Evolutionary conservation across 2,113 vertebrate species (phyloP).

Genomic region (Typhlomys cinereus): DNA sequence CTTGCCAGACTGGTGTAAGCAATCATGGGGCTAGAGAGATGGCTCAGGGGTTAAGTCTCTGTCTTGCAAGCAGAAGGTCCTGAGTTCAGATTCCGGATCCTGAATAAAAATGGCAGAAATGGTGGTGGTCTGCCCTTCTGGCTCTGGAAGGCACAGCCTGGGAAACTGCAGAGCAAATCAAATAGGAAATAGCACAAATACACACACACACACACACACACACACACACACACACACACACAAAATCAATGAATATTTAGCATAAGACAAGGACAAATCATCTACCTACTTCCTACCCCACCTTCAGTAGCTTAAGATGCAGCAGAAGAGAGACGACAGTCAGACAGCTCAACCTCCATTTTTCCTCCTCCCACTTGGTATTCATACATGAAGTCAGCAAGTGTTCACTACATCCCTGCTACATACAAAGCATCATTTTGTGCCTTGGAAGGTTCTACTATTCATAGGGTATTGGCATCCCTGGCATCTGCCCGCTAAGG

Average conservation of each 20-base stretch:
- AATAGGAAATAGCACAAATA: not conserved
- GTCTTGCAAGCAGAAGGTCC: too few relatives aligned
- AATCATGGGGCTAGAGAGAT: too few relatives aligned
- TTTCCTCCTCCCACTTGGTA: not conserved
- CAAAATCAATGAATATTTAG: not conserved
- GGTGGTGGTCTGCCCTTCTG: too few relatives aligned
- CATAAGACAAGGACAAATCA: too few relatives aligned
- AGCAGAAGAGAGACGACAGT: not conserved
- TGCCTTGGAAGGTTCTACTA: not conserved
- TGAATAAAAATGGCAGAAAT: too few relatives aligned
- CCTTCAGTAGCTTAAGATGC: not conserved
- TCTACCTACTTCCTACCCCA: too few relatives aligned
- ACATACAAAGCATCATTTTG: not conserved
- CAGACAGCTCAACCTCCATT: not conserved
- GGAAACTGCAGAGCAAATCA: too few relatives aligned
- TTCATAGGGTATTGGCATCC: accelerated
- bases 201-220: not conserved
- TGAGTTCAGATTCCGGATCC: too few relatives aligned
- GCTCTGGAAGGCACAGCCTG: too few relatives aligned
- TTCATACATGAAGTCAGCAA: not conserved
- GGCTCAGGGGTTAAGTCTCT: too few relatives aligned
- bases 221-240: too few relatives aligned
- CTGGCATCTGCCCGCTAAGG: not conserved
- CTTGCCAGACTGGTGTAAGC: too few relatives aligned
- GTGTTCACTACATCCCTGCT: not conserved